phyloP scores from a whole-genome alignment of 1,140 invertebrate species.

The Calosoma granatense region DNA sequence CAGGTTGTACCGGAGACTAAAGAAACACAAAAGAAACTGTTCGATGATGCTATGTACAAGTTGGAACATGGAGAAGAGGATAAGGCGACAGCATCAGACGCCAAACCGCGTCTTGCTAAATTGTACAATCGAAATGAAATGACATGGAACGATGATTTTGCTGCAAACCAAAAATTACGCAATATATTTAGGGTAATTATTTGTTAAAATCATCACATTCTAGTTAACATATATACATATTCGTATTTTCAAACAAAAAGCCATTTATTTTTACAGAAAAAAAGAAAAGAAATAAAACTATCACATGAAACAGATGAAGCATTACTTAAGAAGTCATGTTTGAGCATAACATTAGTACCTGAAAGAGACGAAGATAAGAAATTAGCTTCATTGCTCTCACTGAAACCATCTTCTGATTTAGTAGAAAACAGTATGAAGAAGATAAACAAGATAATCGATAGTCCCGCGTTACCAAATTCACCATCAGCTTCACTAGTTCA shows the following conservation, averaged over 20 bases:
- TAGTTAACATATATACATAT: constrained; percentile 4
- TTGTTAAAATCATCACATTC: too few species aligned
- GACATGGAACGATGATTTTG: constrained; percentile 83
- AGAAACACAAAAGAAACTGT: constrained; percentile 73
- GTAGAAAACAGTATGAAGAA: constrained; percentile 39
- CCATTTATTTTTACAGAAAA: constrained; percentile 45
- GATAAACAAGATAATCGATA: constrained; percentile 42
- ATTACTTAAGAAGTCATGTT: constrained; percentile 65
- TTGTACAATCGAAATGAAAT: constrained; percentile 68
- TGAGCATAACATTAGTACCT: constrained; percentile 66
- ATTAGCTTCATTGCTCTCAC: constrained; percentile 63
- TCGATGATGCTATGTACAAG: constrained; percentile 93
- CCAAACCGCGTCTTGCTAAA: constrained; percentile 58
- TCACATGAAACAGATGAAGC: constrained; percentile 55
- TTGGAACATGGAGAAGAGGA: constrained; percentile 86
- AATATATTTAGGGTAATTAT: constrained; percentile 74
- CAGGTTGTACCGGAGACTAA: constrained; percentile 88
- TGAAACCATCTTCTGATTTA: constrained; percentile 44
- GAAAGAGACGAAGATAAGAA: constrained; percentile 70
- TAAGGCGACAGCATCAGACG: constrained; percentile 54
- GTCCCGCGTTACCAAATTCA: constrained; percentile 45
- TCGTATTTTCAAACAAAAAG: not conserved
- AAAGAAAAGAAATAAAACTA: constrained; percentile 64
- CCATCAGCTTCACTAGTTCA: constrained; percentile 37
- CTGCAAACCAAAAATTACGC: constrained; percentile 72